Base-by-base conservation (phyloP, 2,888 invertebrate species). In the Tetramorium bicarinatum region DNA sequence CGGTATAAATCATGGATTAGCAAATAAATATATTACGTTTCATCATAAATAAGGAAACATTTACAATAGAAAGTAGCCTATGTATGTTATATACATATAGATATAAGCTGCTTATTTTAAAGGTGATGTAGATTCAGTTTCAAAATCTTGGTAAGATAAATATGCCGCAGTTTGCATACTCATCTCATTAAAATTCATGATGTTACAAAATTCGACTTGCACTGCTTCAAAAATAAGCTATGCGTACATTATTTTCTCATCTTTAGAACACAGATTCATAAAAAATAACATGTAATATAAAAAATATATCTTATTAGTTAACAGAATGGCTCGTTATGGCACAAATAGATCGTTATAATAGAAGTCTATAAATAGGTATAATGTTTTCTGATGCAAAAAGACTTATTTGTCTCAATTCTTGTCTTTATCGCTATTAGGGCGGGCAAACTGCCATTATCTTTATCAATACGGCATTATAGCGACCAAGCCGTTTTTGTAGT, bases 91-190 rank as follows among this genome's bases (percentile, higher is more conserved):
- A 9, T 47, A 54, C 21, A 59, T 29, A 41, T 29, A 56, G 9
- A 21, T 38, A 34, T 56, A 74, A 74, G 29, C 59, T 18, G 74
- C 44, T 74, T 59, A 74, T 74, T 74, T 56, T 59, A 74, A 59
- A 59, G 72, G 18, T 59, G 1, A 3, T 41, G 18, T 41, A 74
- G 59, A 29, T 74, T 2, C 29, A 59, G 74, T 44, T 44, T 59
- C 44, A 74, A 74, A 59, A 74, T 44, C 59, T 74, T 74, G 74
- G 59, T 74, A 59, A 74, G 49, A 72, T 59, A 75, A 62, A 75
- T 38, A 64, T 62, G 18, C 18, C 4, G 21, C 15, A 62, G 75
- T 64, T 49, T 49, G 75, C 38, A 76, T 75, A 75, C 49, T 49
- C 62, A 9, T 59, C 41, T 59, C 44, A 59, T 74, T 44, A 56